Conservation (phyloP, 2,797 vertebrate species). For the Thamnophis elegans region DNA sequence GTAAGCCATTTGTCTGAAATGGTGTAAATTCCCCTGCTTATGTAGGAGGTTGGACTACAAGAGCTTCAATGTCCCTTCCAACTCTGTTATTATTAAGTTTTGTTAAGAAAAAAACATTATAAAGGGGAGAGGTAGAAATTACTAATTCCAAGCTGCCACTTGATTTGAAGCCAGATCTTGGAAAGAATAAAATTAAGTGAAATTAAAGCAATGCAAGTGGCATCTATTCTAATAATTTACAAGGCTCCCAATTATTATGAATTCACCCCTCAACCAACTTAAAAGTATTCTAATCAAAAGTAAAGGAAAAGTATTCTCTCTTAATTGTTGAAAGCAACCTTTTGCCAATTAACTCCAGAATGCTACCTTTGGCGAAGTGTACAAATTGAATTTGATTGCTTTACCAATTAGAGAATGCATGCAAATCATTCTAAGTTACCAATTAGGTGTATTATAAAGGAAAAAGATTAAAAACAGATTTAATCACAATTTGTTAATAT, state of each 20-base stretch:
- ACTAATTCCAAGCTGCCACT: not conserved
- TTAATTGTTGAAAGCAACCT: conserved; percentile 19
- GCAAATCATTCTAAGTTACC: not conserved
- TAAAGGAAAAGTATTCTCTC: conserved; percentile 7
- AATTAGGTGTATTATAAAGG: not conserved
- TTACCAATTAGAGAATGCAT: conserved; percentile 14
- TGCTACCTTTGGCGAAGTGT: not conserved
- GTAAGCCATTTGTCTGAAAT: not conserved
- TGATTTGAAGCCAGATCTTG: not conserved
- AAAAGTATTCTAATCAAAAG: conserved; percentile 28
- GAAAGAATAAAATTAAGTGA: not conserved
- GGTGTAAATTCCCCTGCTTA: not conserved
- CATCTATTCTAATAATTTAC: conserved; percentile 10
- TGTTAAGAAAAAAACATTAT: not conserved
- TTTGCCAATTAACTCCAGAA: not conserved
- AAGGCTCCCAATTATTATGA: conserved; percentile 22
- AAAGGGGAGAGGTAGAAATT: not conserved
- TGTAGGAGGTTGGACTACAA: not conserved
- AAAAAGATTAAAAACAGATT: not conserved
- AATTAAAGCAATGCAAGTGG: conserved; percentile 16
- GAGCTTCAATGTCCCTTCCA: not conserved
- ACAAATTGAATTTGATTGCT: not conserved
- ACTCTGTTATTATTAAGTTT: not conserved
- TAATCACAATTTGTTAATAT: not conserved
- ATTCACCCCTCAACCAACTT: conserved; percentile 13